Base-by-base conservation (phyloP, 1,140 invertebrate species). In the Trichoplusia ni region DNA sequence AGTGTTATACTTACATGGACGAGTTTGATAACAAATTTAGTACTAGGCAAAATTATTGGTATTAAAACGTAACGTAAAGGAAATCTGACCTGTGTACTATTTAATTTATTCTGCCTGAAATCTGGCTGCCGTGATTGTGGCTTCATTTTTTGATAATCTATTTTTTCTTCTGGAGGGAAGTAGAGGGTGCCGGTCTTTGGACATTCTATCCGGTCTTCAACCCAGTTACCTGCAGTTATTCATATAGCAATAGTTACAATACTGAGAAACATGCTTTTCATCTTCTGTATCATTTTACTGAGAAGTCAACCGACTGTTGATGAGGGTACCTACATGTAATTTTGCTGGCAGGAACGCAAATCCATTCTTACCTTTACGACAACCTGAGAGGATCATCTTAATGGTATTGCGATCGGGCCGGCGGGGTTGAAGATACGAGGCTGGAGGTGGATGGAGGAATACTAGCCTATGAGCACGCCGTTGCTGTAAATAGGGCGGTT, bases 141-240 rank as follows among this genome's bases (percentile, higher is more conserved):
- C 53, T 84, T 79, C 19, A 86, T 42, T 70, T 82, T 81, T 31
- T 81, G 72, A 35, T 80, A 82, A 38, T 88, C 76, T 7, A 79
- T 77, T n/a, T 70, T 18, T 40, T 89, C 81, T 77, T 84, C 82
- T 4, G 83, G 83, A 40, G 83, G 84, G 66, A 88, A 84, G 66
- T 86, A 85, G 4, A 85, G 56, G 0, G 81, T 85, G 6, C 83
- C 87, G 29, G 51, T 54, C 73, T 81, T 83, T 2, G 83, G 83
- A 62, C 87, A 90, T 75, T 88, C 84, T 29, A 79, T 87, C 60
- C 77, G 76, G 33, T 88, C 83, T 74, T 90, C 87, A 1, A 90
- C 84, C 87, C 87, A 90, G 46, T 90, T 88, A 0, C 82, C 87
- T 89, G 40, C 31, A 53, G 33, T 19, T 14, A 40, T 40, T 40